Percentiles rank a stretch among this genome's conserved stretches.
These are phyloP conservation scores for Sebastes wilsoni DNA, from an alignment of 2,797 vertebrate species.

Conservation along the genomic window DNA sequence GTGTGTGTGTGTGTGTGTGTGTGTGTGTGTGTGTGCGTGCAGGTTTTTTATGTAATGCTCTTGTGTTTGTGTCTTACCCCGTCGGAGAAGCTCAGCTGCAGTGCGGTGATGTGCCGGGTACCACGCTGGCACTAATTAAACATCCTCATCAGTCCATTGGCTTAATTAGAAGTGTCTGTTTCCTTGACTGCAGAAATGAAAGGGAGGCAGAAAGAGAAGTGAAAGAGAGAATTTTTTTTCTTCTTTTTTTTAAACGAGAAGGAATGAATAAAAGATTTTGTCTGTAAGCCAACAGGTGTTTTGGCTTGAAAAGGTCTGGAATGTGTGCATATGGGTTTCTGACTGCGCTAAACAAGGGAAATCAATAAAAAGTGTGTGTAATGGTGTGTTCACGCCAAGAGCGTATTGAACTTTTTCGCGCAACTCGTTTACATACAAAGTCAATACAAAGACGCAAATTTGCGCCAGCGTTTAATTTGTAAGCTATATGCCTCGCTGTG, in stretches of 20 bases:
- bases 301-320: neutral
- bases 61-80: slow-evolving; percentile 8
- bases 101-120: slow-evolving; percentile 34
- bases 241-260: neutral
- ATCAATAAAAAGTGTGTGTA: neutral
- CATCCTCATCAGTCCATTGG: slow-evolving; percentile 61
- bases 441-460: too few relatives aligned
- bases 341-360: neutral
- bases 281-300: neutral
- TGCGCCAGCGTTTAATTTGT: too few relatives aligned
- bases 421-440: too few relatives aligned
- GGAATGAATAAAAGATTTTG: neutral
- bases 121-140: slow-evolving; percentile 69
- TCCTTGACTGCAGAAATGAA: slow-evolving; percentile 35
- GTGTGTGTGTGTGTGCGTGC: neutral
- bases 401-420: too few relatives aligned
- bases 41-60: neutral
- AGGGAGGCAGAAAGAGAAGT: slow-evolving; percentile 1
- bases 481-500: too few relatives aligned
- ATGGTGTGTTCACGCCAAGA: too few relatives aligned
- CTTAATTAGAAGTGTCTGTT: slow-evolving; percentile 73
- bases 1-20: neutral
- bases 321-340: neutral
- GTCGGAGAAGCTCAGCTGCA: slow-evolving; percentile 54
- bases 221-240: neutral